phyloP scores from a whole-genome alignment of 1,140 invertebrate genomes.

The Cydia strobilella region DNA sequence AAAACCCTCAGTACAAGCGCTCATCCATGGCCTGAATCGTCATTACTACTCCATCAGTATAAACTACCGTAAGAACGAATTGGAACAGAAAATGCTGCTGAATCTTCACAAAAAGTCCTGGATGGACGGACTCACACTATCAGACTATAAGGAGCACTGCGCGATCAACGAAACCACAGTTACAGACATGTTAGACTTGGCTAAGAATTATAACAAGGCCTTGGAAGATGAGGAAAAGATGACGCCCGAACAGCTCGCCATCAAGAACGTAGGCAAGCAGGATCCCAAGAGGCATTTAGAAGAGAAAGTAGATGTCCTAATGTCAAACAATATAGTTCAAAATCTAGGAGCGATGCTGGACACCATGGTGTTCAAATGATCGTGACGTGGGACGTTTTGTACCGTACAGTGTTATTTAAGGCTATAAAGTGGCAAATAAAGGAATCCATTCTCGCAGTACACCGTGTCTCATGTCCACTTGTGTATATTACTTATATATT shows the following conservation, averaged over 20 bases:
- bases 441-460: conserved; percentile 51
- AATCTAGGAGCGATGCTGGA: conserved; percentile 99
- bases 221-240: conserved; percentile 99
- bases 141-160: conserved; percentile 98
- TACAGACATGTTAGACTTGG: conserved; percentile 97
- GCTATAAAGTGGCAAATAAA: conserved; percentile 53
- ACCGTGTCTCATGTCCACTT: conserved; percentile 39
- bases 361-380: conserved; percentile 94
- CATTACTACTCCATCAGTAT: conserved; percentile 99
- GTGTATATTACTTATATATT: conserved; percentile 55
- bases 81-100: conserved; percentile 99
- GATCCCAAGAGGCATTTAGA: conserved; percentile 99
- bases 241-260: conserved; percentile 99
- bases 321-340: conserved; percentile 99
- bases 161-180: conserved; percentile 95
- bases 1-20: conserved; percentile 99
- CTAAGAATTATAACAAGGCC: conserved; percentile 99
- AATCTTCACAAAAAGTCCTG: conserved; percentile 99
- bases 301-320: conserved; percentile 98
- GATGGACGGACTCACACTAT: conserved; percentile 98
- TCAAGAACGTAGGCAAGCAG: conserved; percentile 99
- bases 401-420: conserved; percentile 51
- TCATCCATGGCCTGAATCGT: conserved; percentile 99
- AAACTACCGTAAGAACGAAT: conserved; percentile 99
- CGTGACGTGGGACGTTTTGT: conserved; percentile 46